Conservation (phyloP, 2,797 vertebrate genomes). For the Falco naumanni region DNA sequence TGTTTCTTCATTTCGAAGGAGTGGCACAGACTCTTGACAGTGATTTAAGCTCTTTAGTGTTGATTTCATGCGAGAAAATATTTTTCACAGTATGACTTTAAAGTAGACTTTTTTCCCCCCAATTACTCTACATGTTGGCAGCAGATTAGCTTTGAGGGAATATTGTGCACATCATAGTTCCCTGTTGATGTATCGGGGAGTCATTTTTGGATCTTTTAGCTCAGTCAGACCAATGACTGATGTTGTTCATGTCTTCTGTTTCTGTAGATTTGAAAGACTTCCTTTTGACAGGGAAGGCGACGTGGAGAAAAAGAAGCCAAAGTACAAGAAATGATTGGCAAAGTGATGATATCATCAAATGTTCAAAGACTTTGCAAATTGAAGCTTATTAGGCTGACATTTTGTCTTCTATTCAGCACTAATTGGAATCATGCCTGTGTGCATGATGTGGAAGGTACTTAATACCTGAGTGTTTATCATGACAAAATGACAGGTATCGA, state of each 20-base stretch:
- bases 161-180: conserved; percentile 27
- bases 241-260: conserved; percentile 35
- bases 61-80: conserved; percentile 14
- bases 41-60: conserved; percentile 45
- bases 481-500: conserved; percentile 78
- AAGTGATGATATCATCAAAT: conserved; percentile 81
- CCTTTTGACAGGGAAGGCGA: conserved; percentile 59
- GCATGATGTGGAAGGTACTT: conserved; percentile 72
- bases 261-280: conserved; percentile 58
- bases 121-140: conserved; percentile 58
- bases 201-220: conserved; percentile 57
- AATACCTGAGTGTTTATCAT: conserved; percentile 75
- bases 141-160: conserved; percentile 68
- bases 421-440: conserved; percentile 79
- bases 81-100: conserved; percentile 55
- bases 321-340: conserved; percentile 76
- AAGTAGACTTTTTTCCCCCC: conserved; percentile 25
- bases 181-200: conserved; percentile 42
- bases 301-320: conserved; percentile 12
- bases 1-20: neutral
- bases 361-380: conserved; percentile 83
- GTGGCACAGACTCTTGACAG: conserved; percentile 22
- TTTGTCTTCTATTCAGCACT: conserved; percentile 76
- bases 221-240: conserved; percentile 56
- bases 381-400: conserved; percentile 82